Evolutionary conservation across 2,113 vertebrate genomes (phyloP).

Genomic region (Pangasianodon hypophthalmus): DNA sequence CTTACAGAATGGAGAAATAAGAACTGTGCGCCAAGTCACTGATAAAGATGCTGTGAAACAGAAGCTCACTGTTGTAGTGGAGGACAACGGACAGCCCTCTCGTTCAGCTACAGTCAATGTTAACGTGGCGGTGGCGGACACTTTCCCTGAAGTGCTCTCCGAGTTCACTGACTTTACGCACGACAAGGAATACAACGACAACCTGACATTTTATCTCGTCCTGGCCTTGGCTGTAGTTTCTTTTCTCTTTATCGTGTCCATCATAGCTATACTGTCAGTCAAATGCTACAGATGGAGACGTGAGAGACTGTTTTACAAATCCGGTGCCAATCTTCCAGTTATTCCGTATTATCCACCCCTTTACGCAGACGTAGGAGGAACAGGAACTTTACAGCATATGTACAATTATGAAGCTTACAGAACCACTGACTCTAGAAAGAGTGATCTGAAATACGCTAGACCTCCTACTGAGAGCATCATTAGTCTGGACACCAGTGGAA

Average conservation of each 20-base stretch:
- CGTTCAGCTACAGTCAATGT: too few relatives aligned
- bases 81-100: too few relatives aligned
- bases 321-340: conserved; percentile 52
- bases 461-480: conserved; percentile 49
- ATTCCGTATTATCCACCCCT: conserved; percentile 59
- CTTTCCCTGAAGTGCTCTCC: too few relatives aligned
- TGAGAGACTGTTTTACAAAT: conserved; percentile 50
- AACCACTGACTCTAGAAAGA: conserved; percentile 56
- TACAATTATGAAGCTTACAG: conserved; percentile 57
- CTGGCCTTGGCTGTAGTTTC: conserved; percentile 54
- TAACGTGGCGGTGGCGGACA: too few relatives aligned
- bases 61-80: too few relatives aligned
- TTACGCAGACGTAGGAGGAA: conserved; percentile 55
- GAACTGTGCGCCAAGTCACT: too few relatives aligned
- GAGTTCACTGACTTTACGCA: too few relatives aligned
- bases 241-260: conserved; percentile 54
- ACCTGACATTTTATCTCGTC: too few relatives aligned
- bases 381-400: conserved; percentile 54
- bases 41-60: too few relatives aligned
- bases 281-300: conserved; percentile 59
- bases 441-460: conserved; percentile 50
- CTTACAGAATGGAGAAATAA: too few relatives aligned
- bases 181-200: too few relatives aligned
- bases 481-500: conserved; percentile 48
- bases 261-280: conserved; percentile 56